A percentile compares a stretch with the other conserved stretches of the same genome.
Conservation (phyloP, 2,888 invertebrate genomes). For the Deilephila elpenor region DNA sequence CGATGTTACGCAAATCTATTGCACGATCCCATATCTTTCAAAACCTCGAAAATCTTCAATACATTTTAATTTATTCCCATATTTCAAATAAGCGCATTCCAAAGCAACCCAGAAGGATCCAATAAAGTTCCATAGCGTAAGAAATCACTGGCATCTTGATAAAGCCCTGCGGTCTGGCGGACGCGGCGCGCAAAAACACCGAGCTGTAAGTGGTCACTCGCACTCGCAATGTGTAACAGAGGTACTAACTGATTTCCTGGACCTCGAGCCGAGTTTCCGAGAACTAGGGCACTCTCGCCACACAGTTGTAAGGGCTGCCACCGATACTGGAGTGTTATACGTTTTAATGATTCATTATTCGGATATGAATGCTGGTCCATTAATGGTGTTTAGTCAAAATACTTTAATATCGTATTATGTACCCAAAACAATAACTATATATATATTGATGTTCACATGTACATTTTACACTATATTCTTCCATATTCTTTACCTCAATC, state of each 20-base stretch:
- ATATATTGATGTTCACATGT: too few species aligned
- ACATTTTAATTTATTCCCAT: too few species aligned
- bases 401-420: too few species aligned
- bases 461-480: too few species aligned
- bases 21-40: too few species aligned
- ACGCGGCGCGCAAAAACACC: slow-evolving; percentile 28
- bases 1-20: too few species aligned
- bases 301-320: slow-evolving; percentile 21
- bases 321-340: not conserved
- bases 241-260: slow-evolving; percentile 37
- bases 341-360: too few species aligned
- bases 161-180: slow-evolving; percentile 14
- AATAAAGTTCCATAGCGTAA: not conserved
- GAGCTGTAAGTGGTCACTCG: slow-evolving; percentile 34
- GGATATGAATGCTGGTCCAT: too few species aligned
- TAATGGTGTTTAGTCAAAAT: too few species aligned
- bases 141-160: slow-evolving; percentile 8
- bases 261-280: slow-evolving; percentile 39
- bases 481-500: too few species aligned
- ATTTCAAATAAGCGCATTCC: not conserved
- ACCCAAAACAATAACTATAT: too few species aligned
- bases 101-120: not conserved
- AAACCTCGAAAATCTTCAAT: too few species aligned
- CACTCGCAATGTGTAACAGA: slow-evolving; percentile 21
- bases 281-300: slow-evolving; percentile 41